Evolutionary conservation across 2,888 invertebrate species (phyloP).

Genomic region (Dendrolimus pini): DNA sequence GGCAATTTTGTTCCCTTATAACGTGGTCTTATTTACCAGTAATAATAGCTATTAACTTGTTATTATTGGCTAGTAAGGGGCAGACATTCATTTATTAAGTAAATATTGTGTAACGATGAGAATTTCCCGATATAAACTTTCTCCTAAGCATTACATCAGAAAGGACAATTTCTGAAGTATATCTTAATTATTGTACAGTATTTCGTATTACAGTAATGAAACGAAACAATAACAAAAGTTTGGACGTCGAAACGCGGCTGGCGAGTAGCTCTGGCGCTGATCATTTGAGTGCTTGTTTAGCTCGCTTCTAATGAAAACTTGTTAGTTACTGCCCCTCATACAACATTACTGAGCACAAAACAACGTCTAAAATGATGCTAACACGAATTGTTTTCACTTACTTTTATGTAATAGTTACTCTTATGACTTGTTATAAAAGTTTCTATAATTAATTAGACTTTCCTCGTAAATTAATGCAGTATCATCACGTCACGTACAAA

Average conservation of each 20-base stretch:
- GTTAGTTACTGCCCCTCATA: constrained; percentile 36
- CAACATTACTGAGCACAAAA: constrained; percentile 39
- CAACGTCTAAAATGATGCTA: constrained; percentile 35
- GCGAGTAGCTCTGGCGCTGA: constrained; percentile 56
- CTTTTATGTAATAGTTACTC: background rate
- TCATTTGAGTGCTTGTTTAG: constrained; percentile 70
- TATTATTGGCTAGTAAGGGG: constrained; percentile 48
- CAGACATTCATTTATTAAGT: constrained; percentile 53
- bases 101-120: constrained; percentile 55
- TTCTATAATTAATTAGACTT: background rate
- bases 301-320: constrained; percentile 67
- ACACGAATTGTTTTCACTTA: constrained; percentile 27
- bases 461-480: background rate
- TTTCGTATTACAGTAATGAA: constrained; percentile 75
- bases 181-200: constrained; percentile 72
- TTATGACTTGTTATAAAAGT: background rate
- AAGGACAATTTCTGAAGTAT: constrained; percentile 58
- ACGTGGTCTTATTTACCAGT: constrained; percentile 35
- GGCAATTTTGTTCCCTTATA: constrained; percentile 37
- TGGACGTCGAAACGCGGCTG: constrained; percentile 53
- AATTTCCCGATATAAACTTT: constrained; percentile 58
- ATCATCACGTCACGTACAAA: background rate
- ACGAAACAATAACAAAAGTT: constrained; percentile 74
- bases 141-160: constrained; percentile 56
- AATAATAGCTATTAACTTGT: constrained; percentile 50